These are phyloP conservation scores for Drosophila melanogaster DNA, from an alignment of 1,140 invertebrate genomes.

Conservation along the genomic window Release_6_plus_ISO1_MT NT_037436.4:3670501-3671000, in stretches of 20 bases:
- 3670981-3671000: conserved; percentile 33
- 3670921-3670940: conserved; percentile 48
- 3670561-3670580: conserved; percentile 46
- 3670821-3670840: conserved; percentile 21
- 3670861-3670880: not conserved
- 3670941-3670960: conserved; percentile 37
- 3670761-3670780: too few relatives aligned
- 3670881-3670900: conserved; percentile 23
- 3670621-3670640: conserved; percentile 20
- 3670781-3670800: too few relatives aligned
- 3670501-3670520: conserved; percentile 72
- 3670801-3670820: too few relatives aligned
- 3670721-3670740: too few relatives aligned
- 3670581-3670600: conserved; percentile 47
- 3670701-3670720: too few relatives aligned
- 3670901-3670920: conserved; percentile 37
- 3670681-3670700: too few relatives aligned
- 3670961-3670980: conserved; percentile 42
- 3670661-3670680: not conserved
- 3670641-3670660: not conserved
- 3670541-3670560: conserved; percentile 59
- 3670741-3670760: too few relatives aligned
- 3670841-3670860: not conserved
- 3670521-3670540: conserved; percentile 45
- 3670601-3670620: conserved; percentile 7